Percentiles rank a stretch among this genome's conserved stretches.
Conservation (phyloP, 2,888 invertebrate species). For the Meloe dianella region DNA sequence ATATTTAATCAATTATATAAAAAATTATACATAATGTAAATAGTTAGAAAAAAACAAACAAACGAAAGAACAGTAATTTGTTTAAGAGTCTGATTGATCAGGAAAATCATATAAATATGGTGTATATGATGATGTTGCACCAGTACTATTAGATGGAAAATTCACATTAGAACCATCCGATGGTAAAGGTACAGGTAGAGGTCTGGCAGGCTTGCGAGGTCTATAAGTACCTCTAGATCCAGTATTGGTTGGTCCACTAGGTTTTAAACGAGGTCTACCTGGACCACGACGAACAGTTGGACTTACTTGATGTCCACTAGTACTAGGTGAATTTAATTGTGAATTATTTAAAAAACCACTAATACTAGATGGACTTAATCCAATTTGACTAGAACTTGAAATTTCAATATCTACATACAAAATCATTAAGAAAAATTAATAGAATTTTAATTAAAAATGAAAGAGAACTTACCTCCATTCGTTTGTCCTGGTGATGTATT, state of each 20-base stretch:
- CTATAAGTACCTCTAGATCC: slow-evolving; percentile 67
- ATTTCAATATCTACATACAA: slow-evolving; percentile 26
- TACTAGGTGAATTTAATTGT: slow-evolving; percentile 7
- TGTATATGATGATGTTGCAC: slow-evolving; percentile 44
- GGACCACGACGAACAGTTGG: slow-evolving; percentile 67
- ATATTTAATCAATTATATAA: slow-evolving; percentile 24
- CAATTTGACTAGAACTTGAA: slow-evolving; percentile 22
- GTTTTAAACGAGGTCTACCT: slow-evolving; percentile 71
- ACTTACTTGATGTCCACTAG: slow-evolving; percentile 34
- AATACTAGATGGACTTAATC: slow-evolving; percentile 37
- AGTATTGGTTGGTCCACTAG: slow-evolving; percentile 69
- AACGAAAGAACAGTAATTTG: slow-evolving; percentile 10
- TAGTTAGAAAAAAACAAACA: too few species aligned
- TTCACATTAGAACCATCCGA: slow-evolving; percentile 50
- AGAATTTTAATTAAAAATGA: background rate
- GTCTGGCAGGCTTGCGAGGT: slow-evolving; percentile 64
- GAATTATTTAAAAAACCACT: slow-evolving; percentile 36
- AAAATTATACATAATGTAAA: slow-evolving; percentile 5
- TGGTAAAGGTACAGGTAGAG: slow-evolving; percentile 58
- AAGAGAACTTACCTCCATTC: slow-evolving; percentile 31
- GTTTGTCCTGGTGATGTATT: slow-evolving; percentile 27
- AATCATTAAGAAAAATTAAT: slow-evolving; percentile 6
- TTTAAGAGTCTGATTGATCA: slow-evolving; percentile 46
- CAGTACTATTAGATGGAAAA: slow-evolving; percentile 35
- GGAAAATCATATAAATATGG: slow-evolving; percentile 54